Conservation (phyloP, 2,888 invertebrate species). For the Tryphoninae sp. region DNA sequence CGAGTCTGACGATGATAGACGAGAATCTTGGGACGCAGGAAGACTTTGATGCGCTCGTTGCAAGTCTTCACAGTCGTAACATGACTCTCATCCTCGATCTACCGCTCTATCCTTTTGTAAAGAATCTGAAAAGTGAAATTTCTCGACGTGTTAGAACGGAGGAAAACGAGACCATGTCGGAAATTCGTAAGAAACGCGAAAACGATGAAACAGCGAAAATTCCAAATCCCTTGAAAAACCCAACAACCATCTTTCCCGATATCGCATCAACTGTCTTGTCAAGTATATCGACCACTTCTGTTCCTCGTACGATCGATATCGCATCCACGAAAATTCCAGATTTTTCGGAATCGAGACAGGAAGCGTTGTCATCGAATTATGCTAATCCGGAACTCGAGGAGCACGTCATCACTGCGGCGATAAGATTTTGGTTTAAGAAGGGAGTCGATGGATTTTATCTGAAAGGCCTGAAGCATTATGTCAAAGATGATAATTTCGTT, state of each 20-base stretch:
- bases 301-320: conserved; percentile 52
- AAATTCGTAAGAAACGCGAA: conserved; percentile 24
- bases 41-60: conserved; percentile 87
- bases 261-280: conserved; percentile 61
- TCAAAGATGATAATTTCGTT: conserved; percentile 84
- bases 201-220: conserved; percentile 8
- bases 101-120: conserved; percentile 84
- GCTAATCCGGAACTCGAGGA: conserved; percentile 55
- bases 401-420: conserved; percentile 83
- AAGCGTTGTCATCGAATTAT: conserved; percentile 61
- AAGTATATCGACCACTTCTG: conserved; percentile 63
- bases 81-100: conserved; percentile 91
- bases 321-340: conserved; percentile 35
- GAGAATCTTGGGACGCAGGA: conserved; percentile 86
- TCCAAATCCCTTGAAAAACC: not conserved
- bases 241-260: conserved; percentile 23
- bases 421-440: conserved; percentile 87
- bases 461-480: conserved; percentile 88
- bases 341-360: conserved; percentile 56
- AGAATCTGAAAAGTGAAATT: conserved; percentile 69
- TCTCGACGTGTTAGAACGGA: conserved; percentile 68
- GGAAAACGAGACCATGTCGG: conserved; percentile 45
- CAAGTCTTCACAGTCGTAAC: conserved; percentile 85
- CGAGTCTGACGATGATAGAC: conserved; percentile 86
- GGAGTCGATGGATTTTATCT: conserved; percentile 95